Base-by-base conservation (phyloP, 92 coral and sea anemone species). In the Diadumene lineata region DNA sequence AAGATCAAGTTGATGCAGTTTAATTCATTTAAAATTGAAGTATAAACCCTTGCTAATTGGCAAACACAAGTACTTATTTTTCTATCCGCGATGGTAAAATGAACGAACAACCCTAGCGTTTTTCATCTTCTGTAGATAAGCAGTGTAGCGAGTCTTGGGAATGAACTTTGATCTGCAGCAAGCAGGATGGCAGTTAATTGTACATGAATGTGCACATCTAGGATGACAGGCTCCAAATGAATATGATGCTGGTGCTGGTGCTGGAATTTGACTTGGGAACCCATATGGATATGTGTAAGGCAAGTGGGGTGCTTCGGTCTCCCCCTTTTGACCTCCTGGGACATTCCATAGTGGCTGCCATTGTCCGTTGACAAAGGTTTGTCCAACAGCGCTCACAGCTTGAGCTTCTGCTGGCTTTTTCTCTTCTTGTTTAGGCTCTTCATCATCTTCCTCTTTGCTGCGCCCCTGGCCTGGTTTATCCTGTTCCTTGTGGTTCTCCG, bases 101-200 rank as follows among this genome's bases (percentile, higher is more conserved):
- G 29, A 7, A 2, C 29, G 64, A 1, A 7, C 9, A 28, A 22
- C 26, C 27, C 29, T 25, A 0, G 73, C 73, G 0, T 51, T 11
- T 30, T 58, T 70, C 75, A 70, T 11, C 18, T 29, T 72, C 33
- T 72, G 76, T 24, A 72, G 17, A 6, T 55, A 72, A 17, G 66
- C 66, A 13, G 31, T 72, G 55, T 72, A 72, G 23, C 76, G 46
- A n/a, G 76, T 67, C 69, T 27, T 78, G 11, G 64, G 50, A 10
- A 29, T 0, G 68, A 56, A 32, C 7, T 22, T 34, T 28, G 75
- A 78, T 53, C 82, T 29, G 18, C 82, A 78, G 60, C 82, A 78
- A 0, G 75, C 82, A 2, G 75, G 68, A 34, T 66, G 67, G 44
- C 82, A 78, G 57, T 25, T 56, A 0, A 69, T 68, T 13, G 82